Base-by-base conservation (phyloP, 2,113 vertebrate genomes). In the Gobius niger region DNA sequence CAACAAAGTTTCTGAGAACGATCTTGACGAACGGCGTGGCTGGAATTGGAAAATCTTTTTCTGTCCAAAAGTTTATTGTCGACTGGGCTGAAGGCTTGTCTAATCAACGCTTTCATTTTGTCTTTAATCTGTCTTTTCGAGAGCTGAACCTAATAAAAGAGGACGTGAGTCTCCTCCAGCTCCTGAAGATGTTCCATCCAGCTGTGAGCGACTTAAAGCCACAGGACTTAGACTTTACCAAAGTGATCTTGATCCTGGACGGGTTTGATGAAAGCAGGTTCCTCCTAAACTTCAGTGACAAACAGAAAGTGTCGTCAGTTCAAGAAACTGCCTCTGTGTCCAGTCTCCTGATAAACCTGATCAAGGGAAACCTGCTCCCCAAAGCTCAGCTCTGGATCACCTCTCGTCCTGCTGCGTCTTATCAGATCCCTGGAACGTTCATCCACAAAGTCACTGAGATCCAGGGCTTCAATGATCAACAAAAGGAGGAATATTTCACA, bases 251-350 rank as follows among this genome's bases (percentile, higher is more conserved):
- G 40, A 86, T 90, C 76, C 75, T 90, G 9, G 86, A 87, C 1
- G 86, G 86, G 0, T 70, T 90, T 63, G 86, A 90, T 80, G 88
- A 90, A 68, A 84, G 77, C 66, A 67, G 75, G 44, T 8, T 80
- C 63, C 18, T 63, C 0, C 59, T 90, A 44, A 68, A 90, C 19
- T 76, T 89, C 6, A 0, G 42, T 14, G 63, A 63, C 13, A 40
- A 1, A 0, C 3, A 68, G 7, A 13, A 0, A 1, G 12, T 86
- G 9, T 51, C 44, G 0, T 85, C 84, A 8, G 13, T 82, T 5
- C 65, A 0, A 8, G 19, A 86, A 46, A 34, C 1, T 8, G 52
- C 81, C 40, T 62, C 68, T 57, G 47, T 88, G 12, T 9, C 16
- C 6, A 15, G 51, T 56, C 56, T 88, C 13, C 9, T 87, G 0